Evolutionary conservation across 1,140 invertebrate genomes (phyloP), one percentile per base, ranked within the genome.

Genomic region (Drosophila pallidifrons): DNA sequence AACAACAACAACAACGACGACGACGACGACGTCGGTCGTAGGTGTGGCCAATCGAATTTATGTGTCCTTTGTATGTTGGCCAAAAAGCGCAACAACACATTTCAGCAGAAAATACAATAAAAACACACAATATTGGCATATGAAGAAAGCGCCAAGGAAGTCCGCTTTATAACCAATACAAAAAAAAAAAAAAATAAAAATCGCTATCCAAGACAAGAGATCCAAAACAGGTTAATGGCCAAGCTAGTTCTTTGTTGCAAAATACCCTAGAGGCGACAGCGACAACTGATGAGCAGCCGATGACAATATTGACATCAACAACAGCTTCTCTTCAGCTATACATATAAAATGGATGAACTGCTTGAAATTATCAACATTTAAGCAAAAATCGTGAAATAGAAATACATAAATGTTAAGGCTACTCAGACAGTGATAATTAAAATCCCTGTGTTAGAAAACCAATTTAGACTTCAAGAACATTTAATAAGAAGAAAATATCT

Each of bases 41-140:
- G 66, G 65, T 69, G 60, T 75, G 71, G 65, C 35, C 72, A 43
- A 69, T 52, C 57, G 43, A 75, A 69, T 69, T 75, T 75, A 75
- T 75, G 72, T 63, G 64, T 75, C 65, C 65, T 75, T 75, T 75
- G 72, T 75, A 75, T 69, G 8, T 75, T 75, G 58, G 58, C 57
- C 58, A 68, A 60, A 46, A 63, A 43, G 52, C 10, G 16, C 52
- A 43, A 70, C 57, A 52, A 52, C 3, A 51, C 1, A 54, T 13
- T 15, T 8, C 30, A 35, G 32, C 30, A 55, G 11, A 13, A 60
- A 57, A 38, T 57, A 54, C 45, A n/a, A 67, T 60, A 41, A 25
- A 67, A 64, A 64, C 46, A 32, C 45, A 54, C 45, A 54, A 10
- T 38, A 38, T 43, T 11, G 3, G 41, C 35, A 38, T 8, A 51